phyloP scores from a whole-genome alignment of 1,140 invertebrate species.

The Bathynomus jamesi region DNA sequence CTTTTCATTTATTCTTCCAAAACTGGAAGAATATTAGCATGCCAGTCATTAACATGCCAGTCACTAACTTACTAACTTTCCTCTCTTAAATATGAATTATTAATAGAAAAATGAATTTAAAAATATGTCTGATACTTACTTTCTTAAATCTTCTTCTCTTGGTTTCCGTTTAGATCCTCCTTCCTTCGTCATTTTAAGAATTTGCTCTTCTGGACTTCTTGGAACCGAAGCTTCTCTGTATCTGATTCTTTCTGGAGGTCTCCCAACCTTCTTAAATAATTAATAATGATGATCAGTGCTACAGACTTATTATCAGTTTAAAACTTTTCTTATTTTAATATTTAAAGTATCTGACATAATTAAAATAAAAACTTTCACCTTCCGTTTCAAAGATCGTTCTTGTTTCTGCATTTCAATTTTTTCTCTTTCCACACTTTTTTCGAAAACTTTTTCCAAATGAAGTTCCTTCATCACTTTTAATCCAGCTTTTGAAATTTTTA shows the following conservation, averaged over 20 bases:
- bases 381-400: background rate
- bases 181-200: background rate
- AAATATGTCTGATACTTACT: background rate
- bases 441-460: background rate
- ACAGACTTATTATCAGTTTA: no score
- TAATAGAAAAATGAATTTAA: no score
- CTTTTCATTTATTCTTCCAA: no score
- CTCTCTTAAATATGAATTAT: no score
- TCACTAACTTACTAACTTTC: no score
- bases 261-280: background rate
- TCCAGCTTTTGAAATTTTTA: background rate
- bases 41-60: no score
- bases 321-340: no score
- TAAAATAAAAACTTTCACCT: no score
- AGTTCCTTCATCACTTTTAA: background rate
- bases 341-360: no score
- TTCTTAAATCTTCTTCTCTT: background rate
- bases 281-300: no score
- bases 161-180: background rate
- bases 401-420: background rate
- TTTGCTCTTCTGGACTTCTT: background rate
- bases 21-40: no score
- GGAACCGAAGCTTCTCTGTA: background rate
- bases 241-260: background rate
- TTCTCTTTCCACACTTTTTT: background rate